phyloP scores from a whole-genome alignment of 30 jellyfish, hydroid and myxozoan species.

The Catostylus mosaicus region DNA sequence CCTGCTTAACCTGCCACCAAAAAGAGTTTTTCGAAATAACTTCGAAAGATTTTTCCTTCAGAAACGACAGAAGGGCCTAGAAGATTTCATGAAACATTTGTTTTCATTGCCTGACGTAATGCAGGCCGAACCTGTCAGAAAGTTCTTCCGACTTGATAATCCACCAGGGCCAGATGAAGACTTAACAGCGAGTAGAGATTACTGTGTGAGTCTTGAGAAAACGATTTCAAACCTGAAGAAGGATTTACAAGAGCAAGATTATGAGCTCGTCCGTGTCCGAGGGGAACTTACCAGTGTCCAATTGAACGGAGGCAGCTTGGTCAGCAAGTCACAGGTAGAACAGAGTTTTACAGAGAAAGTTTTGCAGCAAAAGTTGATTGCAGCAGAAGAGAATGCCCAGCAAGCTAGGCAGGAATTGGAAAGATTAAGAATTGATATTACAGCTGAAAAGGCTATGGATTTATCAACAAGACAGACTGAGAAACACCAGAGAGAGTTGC shows the following conservation, averaged over 20 bases:
- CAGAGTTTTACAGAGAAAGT: slow-evolving; percentile 58
- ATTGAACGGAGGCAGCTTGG: slow-evolving; percentile 12
- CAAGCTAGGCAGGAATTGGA: slow-evolving; percentile 69
- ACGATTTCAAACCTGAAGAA: slow-evolving; percentile 29
- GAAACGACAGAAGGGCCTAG: slow-evolving; percentile 78
- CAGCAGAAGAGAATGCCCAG: slow-evolving; percentile 62
- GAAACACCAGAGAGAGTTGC: slow-evolving; percentile 66
- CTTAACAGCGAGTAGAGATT: slow-evolving; percentile 51
- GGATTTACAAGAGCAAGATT: slow-evolving; percentile 69
- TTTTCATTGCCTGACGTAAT: slow-evolving; percentile 50
- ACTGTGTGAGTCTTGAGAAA: slow-evolving; percentile 61
- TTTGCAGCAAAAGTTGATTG: slow-evolving; percentile 67
- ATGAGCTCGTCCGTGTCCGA: slow-evolving; percentile 70
- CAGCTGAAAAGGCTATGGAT: slow-evolving; percentile 70
- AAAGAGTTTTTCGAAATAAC: slow-evolving; percentile 76
- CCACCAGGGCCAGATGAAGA: slow-evolving; percentile 89
- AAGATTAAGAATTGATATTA: slow-evolving; percentile 57
- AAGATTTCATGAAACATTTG: slow-evolving; percentile 68
- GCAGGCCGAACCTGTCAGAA: slow-evolving; percentile 53
- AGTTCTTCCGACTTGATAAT: slow-evolving; percentile 84
- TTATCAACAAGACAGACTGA: slow-evolving; percentile 68
- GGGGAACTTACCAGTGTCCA: slow-evolving; percentile 61
- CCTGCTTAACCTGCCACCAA: slow-evolving; percentile 84
- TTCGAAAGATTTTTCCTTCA: slow-evolving; percentile 56
- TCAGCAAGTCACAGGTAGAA: slow-evolving; percentile 22